phyloP scores from a whole-genome alignment of 1,140 invertebrate genomes.

The Globodera ellingtonae region DNA sequence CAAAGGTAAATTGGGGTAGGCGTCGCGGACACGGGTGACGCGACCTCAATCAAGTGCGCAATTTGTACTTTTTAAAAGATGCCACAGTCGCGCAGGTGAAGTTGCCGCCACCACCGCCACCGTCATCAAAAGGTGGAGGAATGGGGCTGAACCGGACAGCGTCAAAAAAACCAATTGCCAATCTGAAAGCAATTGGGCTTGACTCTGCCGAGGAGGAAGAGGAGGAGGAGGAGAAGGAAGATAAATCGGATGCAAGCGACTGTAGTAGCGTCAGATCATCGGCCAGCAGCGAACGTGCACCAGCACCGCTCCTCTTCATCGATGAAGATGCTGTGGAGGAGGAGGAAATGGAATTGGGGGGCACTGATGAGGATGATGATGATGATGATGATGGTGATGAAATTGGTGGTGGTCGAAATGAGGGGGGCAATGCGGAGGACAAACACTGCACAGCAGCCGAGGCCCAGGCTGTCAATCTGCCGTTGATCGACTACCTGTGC shows the following conservation, averaged over 20 bases:
- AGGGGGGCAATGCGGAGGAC: not conserved
- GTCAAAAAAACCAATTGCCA: no score
- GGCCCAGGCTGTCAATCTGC: not conserved
- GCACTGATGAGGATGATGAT: not conserved
- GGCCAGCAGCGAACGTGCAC: not conserved
- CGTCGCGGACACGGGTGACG: no score
- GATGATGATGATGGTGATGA: not conserved
- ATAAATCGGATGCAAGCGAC: not conserved
- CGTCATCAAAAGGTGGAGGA: no score
- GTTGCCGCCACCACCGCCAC: no score
- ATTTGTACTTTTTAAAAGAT: no score
- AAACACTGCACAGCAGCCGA: not conserved
- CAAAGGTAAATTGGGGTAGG: no score
- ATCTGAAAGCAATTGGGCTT: no score
- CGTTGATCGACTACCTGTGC: conserved; percentile 7
- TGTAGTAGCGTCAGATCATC: not conserved
- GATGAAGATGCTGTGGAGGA: no score
- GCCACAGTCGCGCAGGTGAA: no score
- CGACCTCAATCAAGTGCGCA: no score
- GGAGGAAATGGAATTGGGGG: conserved; percentile 9
- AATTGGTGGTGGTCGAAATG: not conserved
- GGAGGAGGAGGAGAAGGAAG: not conserved
- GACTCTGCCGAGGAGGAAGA: not conserved
- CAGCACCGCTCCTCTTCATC: not conserved
- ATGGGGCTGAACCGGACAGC: no score